Percentiles rank a stretch among this genome's conserved stretches.
These are phyloP conservation scores for Drosophila obscura DNA, from an alignment of 1,140 invertebrate species.

Conservation along the genomic window DNA sequence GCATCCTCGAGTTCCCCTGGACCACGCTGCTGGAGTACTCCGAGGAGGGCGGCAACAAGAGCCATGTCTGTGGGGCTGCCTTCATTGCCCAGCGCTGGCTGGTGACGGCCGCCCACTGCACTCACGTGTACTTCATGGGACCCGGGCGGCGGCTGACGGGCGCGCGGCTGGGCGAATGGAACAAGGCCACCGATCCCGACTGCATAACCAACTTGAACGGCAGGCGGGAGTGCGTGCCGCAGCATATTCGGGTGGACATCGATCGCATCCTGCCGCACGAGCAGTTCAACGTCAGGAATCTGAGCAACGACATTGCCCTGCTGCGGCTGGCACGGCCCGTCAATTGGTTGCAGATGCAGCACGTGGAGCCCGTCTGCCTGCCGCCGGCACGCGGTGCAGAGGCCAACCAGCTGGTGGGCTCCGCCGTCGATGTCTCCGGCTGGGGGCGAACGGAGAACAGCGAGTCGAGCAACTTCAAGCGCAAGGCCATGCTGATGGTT, in stretches of 20 bases:
- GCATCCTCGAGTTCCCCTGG: conserved; percentile 66
- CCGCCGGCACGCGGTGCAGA: conserved; percentile 84
- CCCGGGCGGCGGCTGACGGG: conserved; percentile 79
- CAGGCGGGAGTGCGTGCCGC: conserved; percentile 84
- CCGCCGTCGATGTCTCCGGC: conserved; percentile 89
- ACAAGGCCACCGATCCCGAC: conserved; percentile 61
- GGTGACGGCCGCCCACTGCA: conserved; percentile 86
- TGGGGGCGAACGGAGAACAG: conserved; percentile 90
- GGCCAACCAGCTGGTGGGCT: conserved; percentile 82
- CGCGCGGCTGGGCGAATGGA: conserved; percentile 80
- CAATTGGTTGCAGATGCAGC: conserved; percentile 24
- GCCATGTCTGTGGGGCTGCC: conserved; percentile 85
- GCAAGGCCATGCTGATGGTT: conserved; percentile 52
- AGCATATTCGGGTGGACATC: conserved; percentile 86
- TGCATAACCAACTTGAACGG: conserved; percentile 50
- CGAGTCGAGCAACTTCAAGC: conserved; percentile 51
- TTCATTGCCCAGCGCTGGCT: conserved; percentile 85
- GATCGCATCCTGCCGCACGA: conserved; percentile 70
- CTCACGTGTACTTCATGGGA: conserved; percentile 84
- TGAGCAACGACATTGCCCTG: conserved; percentile 89
- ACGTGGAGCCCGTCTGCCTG: conserved; percentile 90
- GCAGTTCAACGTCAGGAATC: conserved; percentile 19
- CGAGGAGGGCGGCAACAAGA: not conserved
- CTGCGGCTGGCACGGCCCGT: conserved; percentile 88
- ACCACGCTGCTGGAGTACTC: conserved; percentile 62